Evolutionary conservation across 2,113 vertebrate species (phyloP).

Genomic region (Boleophthalmus pectinirostris): DNA sequence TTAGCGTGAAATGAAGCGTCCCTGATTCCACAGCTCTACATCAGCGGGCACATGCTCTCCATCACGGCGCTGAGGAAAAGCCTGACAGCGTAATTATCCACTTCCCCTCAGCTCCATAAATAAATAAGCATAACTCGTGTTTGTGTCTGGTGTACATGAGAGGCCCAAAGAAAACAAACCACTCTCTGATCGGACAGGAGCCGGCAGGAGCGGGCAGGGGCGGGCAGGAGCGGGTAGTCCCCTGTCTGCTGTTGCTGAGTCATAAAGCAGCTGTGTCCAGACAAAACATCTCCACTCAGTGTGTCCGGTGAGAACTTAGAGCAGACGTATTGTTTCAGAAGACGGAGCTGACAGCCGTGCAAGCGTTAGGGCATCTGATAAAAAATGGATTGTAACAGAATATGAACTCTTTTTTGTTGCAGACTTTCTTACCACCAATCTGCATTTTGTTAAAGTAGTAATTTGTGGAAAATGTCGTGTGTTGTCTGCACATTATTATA

Average conservation of each 20-base stretch:
- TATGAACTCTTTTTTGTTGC: too few relatives aligned
- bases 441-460: too few relatives aligned
- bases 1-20: conserved; percentile 47
- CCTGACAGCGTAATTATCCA: conserved; percentile 62
- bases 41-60: conserved; percentile 43
- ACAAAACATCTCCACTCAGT: background rate
- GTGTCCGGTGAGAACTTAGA: background rate
- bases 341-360: background rate
- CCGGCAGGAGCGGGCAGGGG: conserved; percentile 1
- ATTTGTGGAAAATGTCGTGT: too few relatives aligned
- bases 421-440: too few relatives aligned
- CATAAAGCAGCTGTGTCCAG: background rate
- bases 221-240: conserved; percentile 4
- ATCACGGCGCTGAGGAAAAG: conserved; percentile 48
- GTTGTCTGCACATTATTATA: too few relatives aligned
- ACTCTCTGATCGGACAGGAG: conserved; percentile 12
- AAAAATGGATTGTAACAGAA: background rate
- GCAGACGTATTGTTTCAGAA: background rate
- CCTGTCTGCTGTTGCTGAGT: conserved; percentile 18
- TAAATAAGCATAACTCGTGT: conserved; percentile 59
- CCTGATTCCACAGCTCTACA: conserved; percentile 46
- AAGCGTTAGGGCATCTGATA: background rate
- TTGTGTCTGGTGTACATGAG: conserved; percentile 30
- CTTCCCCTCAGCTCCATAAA: conserved; percentile 51
- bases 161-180: conserved; percentile 10